A percentile compares a stretch with the other conserved stretches of the same genome.
Conservation (phyloP, 2,888 invertebrate genomes). For the Carabus problematicus region DNA sequence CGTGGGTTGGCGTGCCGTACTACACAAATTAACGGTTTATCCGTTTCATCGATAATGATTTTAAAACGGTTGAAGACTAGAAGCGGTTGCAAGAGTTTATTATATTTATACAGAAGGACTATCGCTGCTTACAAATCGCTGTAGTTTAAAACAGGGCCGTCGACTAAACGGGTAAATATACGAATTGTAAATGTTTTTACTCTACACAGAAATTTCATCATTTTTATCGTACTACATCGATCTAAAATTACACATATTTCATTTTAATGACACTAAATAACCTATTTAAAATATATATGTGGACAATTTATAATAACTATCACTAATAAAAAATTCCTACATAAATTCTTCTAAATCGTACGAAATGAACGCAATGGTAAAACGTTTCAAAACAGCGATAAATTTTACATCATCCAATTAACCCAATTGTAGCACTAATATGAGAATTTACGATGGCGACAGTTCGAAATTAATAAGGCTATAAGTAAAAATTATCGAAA, state of each 20-base stretch:
- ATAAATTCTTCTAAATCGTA: slow-evolving; percentile 27
- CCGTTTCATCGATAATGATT: slow-evolving; percentile 13
- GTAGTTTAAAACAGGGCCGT: too few relatives aligned
- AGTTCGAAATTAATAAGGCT: slow-evolving; percentile 24
- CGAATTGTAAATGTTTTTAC: too few relatives aligned
- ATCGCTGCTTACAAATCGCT: too few relatives aligned
- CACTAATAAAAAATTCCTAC: too few relatives aligned
- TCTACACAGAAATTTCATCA: too few relatives aligned
- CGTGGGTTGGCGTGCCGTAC: slow-evolving; percentile 21
- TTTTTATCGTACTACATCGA: too few relatives aligned
- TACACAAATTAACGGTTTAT: slow-evolving; percentile 28
- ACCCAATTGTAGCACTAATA: slow-evolving; percentile 20
- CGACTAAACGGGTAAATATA: too few relatives aligned
- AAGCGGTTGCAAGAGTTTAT: slow-evolving; percentile 22
- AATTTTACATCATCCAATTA: slow-evolving; percentile 28
- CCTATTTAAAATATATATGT: too few relatives aligned
- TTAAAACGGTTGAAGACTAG: slow-evolving; percentile 27
- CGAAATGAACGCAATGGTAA: slow-evolving; percentile 17
- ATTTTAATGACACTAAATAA: too few relatives aligned
- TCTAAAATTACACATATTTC: too few relatives aligned
- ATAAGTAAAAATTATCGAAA: slow-evolving; percentile 18
- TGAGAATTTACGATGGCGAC: slow-evolving; percentile 13
- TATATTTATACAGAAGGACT: neutral
- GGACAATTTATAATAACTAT: too few relatives aligned
- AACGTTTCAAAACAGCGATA: slow-evolving; percentile 20